Base-by-base conservation (phyloP, 2,888 invertebrate species). In the Liodrosophila aerea region DNA sequence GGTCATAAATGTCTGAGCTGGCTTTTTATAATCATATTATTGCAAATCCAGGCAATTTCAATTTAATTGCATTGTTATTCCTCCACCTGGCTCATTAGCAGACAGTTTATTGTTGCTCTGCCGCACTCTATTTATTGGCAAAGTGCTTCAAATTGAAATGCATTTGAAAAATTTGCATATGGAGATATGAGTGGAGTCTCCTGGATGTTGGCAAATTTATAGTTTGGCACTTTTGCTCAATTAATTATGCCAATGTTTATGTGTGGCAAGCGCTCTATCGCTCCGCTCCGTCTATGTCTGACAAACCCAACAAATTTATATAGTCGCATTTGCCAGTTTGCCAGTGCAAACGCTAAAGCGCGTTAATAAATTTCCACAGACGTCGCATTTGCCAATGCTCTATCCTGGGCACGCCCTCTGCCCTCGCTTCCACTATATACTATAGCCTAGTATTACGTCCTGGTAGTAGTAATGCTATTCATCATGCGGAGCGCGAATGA, bases 311-410 rank as follows among this genome's bases (percentile, higher is more conserved):
- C 64, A 51, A 63, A 64, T 70, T 56, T 66, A 60, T 60, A 39
- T 39, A 47, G 54, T 57, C 34, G 49, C 46, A 46, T 43, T 64
- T 45, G 43, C 40, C 51, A 37, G 41, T 43, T 34, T 51, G 30
- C n/a, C n/a, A n/a, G 22, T 22, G 22, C 22, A 22, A 22, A 18
- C 30, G 67, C 43, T 39, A 58, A 58, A 56, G 64, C 67, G 70
- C 71, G 62, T 77, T 70, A 64, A 76, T 81, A 76, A 81, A 76
- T 76, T 73, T 63, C 5, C 62, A 45, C 40, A 53, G 52, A 36
- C 75, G 37, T 8, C 33, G 46, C 53, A 22, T 22, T 33, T 4
- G 27, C 41, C 27, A 27, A 31, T 27, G 39, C 46, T 22, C 54
- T 40, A 13, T 15, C 18, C 33, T 27, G 18, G 15, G 2, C 39